phyloP scores from a whole-genome alignment of 1,140 invertebrate genomes.

The Drosophila willistoni region DNA sequence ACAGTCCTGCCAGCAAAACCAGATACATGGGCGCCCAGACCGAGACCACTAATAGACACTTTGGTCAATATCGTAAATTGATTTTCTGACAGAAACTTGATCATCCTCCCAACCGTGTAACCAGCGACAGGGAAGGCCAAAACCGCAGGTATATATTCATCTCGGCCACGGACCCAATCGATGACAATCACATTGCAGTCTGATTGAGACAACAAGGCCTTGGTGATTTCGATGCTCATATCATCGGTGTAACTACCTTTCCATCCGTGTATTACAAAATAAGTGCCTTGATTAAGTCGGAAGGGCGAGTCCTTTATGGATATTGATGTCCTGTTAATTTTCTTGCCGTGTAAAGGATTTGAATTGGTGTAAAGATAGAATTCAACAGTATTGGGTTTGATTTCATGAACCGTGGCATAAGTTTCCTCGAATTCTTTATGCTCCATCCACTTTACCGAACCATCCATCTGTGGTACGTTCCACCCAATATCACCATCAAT shows the following conservation, averaged over 20 bases:
- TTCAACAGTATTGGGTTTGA: conserved; percentile 32
- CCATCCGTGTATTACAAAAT: conserved; percentile 74
- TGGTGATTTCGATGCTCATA: conserved; percentile 57
- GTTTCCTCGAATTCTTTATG: too few relatives aligned
- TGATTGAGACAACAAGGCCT: conserved; percentile 80
- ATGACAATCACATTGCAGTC: conserved; percentile 85
- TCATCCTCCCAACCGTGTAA: conserved; percentile 45
- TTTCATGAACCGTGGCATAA: too few relatives aligned
- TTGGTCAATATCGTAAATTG: not conserved
- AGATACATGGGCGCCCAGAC: conserved; percentile 84
- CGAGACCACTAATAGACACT: conserved; percentile 64
- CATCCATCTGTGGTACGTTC: conserved; percentile 47
- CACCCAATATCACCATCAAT: conserved; percentile 35
- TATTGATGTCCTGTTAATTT: too few relatives aligned
- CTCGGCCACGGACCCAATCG: conserved; percentile 84
- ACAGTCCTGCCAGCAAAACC: conserved; percentile 84
- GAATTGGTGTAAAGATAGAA: conserved; percentile 71
- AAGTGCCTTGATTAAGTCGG: conserved; percentile 22
- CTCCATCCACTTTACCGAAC: conserved; percentile 19
- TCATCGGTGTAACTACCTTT: conserved; percentile 27
- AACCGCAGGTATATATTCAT: too few relatives aligned
- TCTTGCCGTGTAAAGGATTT: conserved; percentile 22
- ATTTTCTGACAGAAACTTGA: conserved; percentile 57
- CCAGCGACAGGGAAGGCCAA: too few relatives aligned
- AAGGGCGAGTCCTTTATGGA: too few relatives aligned